These are phyloP conservation scores for Hyposoter didymator DNA, from an alignment of 2,888 invertebrate genomes.

Conservation along the genomic window DNA sequence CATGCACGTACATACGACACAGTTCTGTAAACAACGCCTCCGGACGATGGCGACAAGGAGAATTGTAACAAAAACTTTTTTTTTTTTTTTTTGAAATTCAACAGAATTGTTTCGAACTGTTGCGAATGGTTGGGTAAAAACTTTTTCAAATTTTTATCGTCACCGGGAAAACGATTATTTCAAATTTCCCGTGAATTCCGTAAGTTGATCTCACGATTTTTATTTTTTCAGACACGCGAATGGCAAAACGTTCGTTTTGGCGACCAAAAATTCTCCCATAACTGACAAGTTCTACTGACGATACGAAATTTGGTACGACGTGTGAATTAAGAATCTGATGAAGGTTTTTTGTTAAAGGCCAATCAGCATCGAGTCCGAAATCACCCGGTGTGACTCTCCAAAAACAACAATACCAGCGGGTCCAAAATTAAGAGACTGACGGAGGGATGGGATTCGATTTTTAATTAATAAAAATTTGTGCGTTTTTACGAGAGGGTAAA, in stretches of 20 bases:
- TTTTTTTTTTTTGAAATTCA: neutral
- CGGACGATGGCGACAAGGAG: neutral
- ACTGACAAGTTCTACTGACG: neutral
- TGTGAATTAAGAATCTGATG: neutral
- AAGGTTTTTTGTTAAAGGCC: neutral
- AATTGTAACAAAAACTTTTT: neutral
- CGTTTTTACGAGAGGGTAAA: neutral
- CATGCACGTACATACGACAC: neutral
- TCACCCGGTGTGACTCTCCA: conserved; percentile 13
- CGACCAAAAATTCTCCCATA: neutral
- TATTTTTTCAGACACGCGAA: neutral
- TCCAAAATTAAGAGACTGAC: neutral
- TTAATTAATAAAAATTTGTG: neutral
- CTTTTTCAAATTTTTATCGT: neutral
- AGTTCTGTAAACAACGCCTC: neutral
- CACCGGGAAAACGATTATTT: neutral
- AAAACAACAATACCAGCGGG: conserved; percentile 24
- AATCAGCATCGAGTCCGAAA: conserved; percentile 11
- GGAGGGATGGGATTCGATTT: neutral
- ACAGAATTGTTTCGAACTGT: neutral
- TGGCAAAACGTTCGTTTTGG: neutral
- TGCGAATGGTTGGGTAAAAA: neutral
- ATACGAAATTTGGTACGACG: neutral
- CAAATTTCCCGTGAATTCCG: neutral
- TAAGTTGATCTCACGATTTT: neutral